A percentile compares a stretch with the other conserved stretches of the same genome.
Evolutionary conservation across 2,888 invertebrate species (phyloP).

Genomic region (Orthonychiurus folsomi): DNA sequence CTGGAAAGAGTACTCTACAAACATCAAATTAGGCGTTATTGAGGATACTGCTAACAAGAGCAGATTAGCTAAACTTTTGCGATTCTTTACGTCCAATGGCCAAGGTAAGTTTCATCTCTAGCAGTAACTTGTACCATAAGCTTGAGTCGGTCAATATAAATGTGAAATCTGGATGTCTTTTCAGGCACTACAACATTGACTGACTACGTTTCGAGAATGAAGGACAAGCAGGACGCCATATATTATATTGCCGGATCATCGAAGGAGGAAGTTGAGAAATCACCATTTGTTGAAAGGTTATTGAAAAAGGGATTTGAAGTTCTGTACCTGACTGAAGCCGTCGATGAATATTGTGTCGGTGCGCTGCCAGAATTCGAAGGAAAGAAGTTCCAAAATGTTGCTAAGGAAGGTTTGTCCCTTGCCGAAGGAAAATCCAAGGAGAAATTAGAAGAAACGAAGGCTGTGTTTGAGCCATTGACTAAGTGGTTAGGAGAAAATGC

Average conservation of each 20-base stretch:
- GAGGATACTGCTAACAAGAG: constrained; percentile 96
- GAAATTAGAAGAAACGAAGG: constrained; percentile 64
- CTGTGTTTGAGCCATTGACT: constrained; percentile 75
- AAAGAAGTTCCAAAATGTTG: constrained; percentile 98
- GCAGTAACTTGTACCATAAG: no score
- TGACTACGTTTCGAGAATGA: constrained; percentile 92
- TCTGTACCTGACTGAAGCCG: constrained; percentile 85
- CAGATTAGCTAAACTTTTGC: constrained; percentile 84
- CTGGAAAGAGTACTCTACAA: constrained; percentile 99
- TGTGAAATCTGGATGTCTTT: neutral
- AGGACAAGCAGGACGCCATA: constrained; percentile 84
- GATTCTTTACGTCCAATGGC: constrained; percentile 73
- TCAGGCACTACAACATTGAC: constrained; percentile 63
- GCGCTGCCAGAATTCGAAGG: constrained; percentile 96
- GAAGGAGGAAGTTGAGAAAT: constrained; percentile 67
- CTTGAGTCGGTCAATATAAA: no score
- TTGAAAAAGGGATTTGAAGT: constrained; percentile 91
- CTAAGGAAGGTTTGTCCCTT: constrained; percentile 91
- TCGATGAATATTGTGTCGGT: constrained; percentile 95
- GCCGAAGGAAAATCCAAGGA: constrained; percentile 65
- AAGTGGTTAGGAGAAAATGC: constrained; percentile 79
- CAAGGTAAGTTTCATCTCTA: constrained; percentile 46
- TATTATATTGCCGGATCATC: constrained; percentile 92
- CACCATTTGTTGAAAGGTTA: constrained; percentile 92
- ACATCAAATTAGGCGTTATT: constrained; percentile 89